Conservation (phyloP, 2,888 invertebrate genomes). For the Camponotus fellah region DNA sequence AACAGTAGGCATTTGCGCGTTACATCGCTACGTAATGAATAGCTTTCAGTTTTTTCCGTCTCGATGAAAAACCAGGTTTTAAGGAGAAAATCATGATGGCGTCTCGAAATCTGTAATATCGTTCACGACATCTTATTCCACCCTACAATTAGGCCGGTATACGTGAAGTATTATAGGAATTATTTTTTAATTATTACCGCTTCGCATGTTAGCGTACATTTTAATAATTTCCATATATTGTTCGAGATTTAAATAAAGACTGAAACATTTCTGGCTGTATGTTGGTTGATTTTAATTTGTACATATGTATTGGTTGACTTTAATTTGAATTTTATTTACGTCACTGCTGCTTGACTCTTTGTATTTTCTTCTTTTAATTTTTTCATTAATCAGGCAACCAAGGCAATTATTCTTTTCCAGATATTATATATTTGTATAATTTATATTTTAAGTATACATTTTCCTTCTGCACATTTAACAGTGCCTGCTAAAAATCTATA, state of each 20-base stretch:
- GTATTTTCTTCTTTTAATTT: not conserved
- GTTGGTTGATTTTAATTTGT: not conserved
- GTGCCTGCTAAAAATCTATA: not conserved
- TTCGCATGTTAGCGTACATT: not conserved
- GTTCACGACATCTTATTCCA: not conserved
- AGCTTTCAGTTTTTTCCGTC: constrained; percentile 21
- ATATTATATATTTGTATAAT: not conserved
- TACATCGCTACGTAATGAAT: constrained; percentile 38
- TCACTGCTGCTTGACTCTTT: not conserved
- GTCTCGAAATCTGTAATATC: constrained; percentile 16
- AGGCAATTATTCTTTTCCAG: not conserved
- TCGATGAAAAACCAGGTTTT: not conserved
- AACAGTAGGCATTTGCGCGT: constrained; percentile 38
- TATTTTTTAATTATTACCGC: not conserved
- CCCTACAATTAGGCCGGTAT: not conserved
- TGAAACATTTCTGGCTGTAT: not conserved
- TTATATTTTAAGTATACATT: not conserved
- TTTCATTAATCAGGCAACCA: not conserved
- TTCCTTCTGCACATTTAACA: not conserved
- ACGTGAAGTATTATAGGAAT: not conserved
- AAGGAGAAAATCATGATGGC: constrained; percentile 9
- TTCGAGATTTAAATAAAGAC: not conserved
- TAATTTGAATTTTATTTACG: not conserved
- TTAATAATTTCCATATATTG: not conserved
- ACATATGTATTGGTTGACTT: not conserved